Evolutionary conservation across 2,797 vertebrate species (phyloP).

Genomic region (Spinus olivaceus): DNA sequence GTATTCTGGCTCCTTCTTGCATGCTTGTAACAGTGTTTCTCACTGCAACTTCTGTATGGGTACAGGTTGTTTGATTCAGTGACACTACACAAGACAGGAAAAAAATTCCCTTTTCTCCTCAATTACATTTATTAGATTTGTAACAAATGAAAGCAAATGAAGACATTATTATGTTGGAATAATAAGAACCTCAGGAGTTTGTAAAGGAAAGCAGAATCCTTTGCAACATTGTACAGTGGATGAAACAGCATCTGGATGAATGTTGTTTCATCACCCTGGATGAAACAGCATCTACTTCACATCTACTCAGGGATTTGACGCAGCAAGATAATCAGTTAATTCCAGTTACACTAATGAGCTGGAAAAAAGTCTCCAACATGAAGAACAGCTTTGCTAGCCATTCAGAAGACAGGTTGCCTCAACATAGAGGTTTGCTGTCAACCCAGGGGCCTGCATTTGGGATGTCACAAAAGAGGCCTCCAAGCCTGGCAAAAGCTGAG

Average conservation of each 20-base stretch:
- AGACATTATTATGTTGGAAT: background rate
- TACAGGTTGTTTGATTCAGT: background rate
- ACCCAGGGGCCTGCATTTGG: background rate
- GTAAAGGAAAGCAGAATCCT: background rate
- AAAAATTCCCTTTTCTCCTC: background rate
- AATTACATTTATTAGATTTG: background rate
- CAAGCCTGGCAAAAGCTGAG: background rate
- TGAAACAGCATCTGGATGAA: background rate
- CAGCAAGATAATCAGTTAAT: background rate
- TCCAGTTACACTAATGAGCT: background rate
- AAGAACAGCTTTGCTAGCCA: background rate
- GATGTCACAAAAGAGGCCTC: background rate
- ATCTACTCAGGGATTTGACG: background rate
- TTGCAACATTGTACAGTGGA: background rate
- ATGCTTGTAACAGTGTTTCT: background rate
- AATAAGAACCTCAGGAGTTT: background rate
- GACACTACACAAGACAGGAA: background rate
- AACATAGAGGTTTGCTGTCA: background rate
- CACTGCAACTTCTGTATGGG: background rate
- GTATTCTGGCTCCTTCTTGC: background rate
- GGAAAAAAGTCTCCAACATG: background rate
- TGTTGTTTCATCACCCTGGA: background rate
- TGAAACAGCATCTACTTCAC: background rate
- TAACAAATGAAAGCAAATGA: background rate
- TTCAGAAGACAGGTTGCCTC: background rate